Conservation (phyloP, 2,797 vertebrate genomes). For the Spea hammondii region DNA sequence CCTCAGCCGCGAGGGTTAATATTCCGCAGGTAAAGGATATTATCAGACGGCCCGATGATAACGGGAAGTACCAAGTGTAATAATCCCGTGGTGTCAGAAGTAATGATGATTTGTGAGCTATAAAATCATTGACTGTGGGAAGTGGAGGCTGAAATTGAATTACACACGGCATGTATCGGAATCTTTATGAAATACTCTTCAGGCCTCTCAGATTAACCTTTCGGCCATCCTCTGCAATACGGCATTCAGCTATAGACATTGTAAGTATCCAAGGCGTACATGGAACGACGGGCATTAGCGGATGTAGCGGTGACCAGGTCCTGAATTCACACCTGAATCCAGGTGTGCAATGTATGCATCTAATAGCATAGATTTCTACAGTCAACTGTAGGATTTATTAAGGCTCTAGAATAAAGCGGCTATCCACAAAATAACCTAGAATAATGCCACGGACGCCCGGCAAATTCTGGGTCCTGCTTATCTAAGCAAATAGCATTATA, state of each 20-base stretch:
- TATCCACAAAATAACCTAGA: no score
- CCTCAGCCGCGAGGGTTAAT: slow-evolving; percentile 13
- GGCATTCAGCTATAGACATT: neutral
- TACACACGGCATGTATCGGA: slow-evolving; percentile 56
- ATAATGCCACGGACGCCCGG: no score
- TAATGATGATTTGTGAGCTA: slow-evolving; percentile 59
- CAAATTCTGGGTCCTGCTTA: no score
- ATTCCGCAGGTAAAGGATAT: slow-evolving; percentile 47
- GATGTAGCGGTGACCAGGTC: no score
- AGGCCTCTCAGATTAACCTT: slow-evolving; percentile 7
- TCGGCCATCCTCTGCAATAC: neutral
- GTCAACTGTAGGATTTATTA: no score
- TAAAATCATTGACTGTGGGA: slow-evolving; percentile 59
- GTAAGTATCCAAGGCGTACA: neutral
- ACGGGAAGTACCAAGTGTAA: slow-evolving; percentile 55
- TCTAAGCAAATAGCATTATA: no score
- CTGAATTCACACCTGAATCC: no score
- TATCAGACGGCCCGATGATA: slow-evolving; percentile 41
- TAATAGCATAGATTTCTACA: no score
- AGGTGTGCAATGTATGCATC: no score
- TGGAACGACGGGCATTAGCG: no score
- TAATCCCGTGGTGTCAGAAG: slow-evolving; percentile 56
- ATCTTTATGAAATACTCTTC: slow-evolving; percentile 59
- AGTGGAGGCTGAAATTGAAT: slow-evolving; percentile 58
- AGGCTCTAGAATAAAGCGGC: no score